Conservation (phyloP, 2,797 vertebrate genomes). For the Dryobates pubescens region DNA sequence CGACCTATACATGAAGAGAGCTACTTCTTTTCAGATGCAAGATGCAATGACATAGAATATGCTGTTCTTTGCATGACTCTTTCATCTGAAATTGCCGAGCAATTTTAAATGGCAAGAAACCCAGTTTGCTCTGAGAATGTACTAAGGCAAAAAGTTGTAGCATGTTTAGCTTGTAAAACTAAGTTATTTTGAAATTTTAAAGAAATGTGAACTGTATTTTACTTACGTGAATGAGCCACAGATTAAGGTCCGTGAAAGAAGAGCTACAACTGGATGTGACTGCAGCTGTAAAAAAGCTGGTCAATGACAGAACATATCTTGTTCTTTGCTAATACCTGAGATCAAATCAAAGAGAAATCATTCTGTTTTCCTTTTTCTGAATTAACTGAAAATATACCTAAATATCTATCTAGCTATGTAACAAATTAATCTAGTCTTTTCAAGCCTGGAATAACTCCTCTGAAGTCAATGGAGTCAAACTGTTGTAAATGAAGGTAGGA, state of each 20-base stretch:
- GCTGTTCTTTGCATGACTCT: neutral
- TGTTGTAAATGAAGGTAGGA: neutral
- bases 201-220: neutral
- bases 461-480: neutral
- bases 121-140: neutral
- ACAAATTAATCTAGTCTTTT: neutral
- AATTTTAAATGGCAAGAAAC: neutral
- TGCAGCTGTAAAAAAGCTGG: neutral
- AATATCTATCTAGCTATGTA: neutral
- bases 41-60: constrained; percentile 8
- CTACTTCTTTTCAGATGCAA: constrained; percentile 43
- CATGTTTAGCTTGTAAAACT: constrained; percentile 53
- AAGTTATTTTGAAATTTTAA: constrained; percentile 52
- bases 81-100: neutral
- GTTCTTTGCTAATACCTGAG: neutral
- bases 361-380: neutral
- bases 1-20: neutral
- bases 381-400: neutral
- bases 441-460: neutral
- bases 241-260: neutral
- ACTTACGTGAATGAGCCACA: neutral
- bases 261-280: neutral
- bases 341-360: neutral
- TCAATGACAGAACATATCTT: neutral
- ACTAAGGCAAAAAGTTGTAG: constrained; percentile 55